Conservation (phyloP, 2,888 invertebrate species). For the Odiellus spinosus region DNA sequence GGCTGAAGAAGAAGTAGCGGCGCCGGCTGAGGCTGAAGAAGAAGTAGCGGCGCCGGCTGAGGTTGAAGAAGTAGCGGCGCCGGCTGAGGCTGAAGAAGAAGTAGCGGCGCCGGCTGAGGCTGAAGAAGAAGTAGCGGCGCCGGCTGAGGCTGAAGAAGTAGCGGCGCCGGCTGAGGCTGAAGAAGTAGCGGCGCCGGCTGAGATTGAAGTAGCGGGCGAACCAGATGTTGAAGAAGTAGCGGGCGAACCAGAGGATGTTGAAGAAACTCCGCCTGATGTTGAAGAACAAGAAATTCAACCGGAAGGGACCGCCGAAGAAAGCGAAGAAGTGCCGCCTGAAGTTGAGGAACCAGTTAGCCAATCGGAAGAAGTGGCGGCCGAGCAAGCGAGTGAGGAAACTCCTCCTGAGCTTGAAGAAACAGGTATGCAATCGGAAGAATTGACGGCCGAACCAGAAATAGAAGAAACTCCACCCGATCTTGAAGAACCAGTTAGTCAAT, state of each 20-base stretch:
- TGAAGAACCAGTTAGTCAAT: not conserved
- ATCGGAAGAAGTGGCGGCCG: not conserved
- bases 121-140: no score
- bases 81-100: no score
- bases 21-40: not conserved
- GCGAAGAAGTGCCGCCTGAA: not conserved
- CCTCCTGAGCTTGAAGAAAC: not conserved
- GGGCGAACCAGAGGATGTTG: not conserved
- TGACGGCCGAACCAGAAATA: not conserved
- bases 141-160: no score
- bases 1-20: not conserved
- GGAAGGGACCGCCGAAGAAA: not conserved
- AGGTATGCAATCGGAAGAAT: slow-evolving; percentile 4
- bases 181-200: no score
- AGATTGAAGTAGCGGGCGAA: no score
- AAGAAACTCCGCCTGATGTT: not conserved
- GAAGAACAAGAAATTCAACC: not conserved
- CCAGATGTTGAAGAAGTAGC: no score
- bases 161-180: no score
- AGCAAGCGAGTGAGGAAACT: not conserved
- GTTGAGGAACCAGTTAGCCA: not conserved
- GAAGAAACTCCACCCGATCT: not conserved
- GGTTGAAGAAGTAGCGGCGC: no score
- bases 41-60: no score
- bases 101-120: not conserved